Base-by-base conservation (phyloP, 1,140 invertebrate species). In the Bradynema listronoti region DNA sequence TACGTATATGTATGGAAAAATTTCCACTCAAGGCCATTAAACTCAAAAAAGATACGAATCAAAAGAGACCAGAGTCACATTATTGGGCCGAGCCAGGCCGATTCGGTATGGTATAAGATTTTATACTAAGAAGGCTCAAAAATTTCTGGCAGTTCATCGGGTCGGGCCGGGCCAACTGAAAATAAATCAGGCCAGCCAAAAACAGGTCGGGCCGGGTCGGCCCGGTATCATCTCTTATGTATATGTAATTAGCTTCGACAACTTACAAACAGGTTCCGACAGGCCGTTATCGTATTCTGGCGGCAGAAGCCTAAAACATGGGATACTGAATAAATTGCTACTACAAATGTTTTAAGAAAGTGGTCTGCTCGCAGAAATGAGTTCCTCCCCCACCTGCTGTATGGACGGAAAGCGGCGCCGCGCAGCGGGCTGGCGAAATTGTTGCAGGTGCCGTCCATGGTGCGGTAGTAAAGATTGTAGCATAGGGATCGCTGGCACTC, bases 401-500 rank as follows among this genome's bases (percentile, higher is more conserved):
- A 74, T n/a, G 72, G 74, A 9, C 76, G 54, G 41, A 65, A 77
- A 2, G 74, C 65, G 54, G 74, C 76, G 32, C 74, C 74, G 27
- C 68, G 65, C 2, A 78, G 50, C 0, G 76, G 73, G 47, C 22
- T 32, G 29, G 27, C 25, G 32, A 77, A 60, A 53, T 77, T 77
- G 50, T 77, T 77, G 58, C 74, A 77, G 5, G 76, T 75, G 47
- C 74, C 74, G 47, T 77, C 74, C 58, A 77, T 66, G 7, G 68
- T 74, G 19, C 68, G 64, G 49, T 61, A 73, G 46, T 63, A 65
- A 3, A 77, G 24, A 51, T 73, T 73, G 55, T 73, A 73, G 49
- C 71, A 73, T 9, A 74, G 70, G 41, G 56, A 67, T 43, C 72
- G 45, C 52, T 78, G 68, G 50, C 73, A 76, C 51, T 76, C 76